These are phyloP conservation scores for Paratrypauchen microcephalus DNA, from an alignment of 2,797 vertebrate species.

Conservation along the genomic window DNA sequence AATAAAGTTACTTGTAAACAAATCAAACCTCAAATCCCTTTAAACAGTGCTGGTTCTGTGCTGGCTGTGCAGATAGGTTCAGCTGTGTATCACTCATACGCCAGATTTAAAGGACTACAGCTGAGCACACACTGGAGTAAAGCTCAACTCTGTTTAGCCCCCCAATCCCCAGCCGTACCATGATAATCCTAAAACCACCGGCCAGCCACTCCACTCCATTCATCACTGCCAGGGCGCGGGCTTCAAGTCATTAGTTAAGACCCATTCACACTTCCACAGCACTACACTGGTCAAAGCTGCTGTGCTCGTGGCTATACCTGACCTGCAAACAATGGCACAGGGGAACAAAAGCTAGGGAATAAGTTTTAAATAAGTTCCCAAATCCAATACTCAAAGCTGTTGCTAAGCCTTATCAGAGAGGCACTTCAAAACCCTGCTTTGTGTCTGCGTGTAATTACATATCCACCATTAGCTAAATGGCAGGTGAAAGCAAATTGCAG, in stretches of 20 bases:
- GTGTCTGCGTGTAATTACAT: conserved; percentile 56
- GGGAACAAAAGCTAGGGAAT: conserved; percentile 4
- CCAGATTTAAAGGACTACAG: conserved; percentile 6
- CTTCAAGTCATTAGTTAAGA: conserved; percentile 59
- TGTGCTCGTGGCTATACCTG: not conserved
- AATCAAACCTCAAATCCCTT: not conserved
- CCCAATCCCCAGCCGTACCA: conserved; percentile 26
- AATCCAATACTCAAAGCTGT: not conserved
- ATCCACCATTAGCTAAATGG: conserved; percentile 45
- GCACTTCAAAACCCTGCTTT: conserved; percentile 17
- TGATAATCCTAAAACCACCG: conserved; percentile 59
- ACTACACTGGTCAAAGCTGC: conserved; percentile 6
- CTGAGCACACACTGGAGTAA: conserved; percentile 39
- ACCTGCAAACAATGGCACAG: conserved; percentile 15
- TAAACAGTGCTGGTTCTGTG: not conserved
- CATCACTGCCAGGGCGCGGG: conserved; percentile 64
- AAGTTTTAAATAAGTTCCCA: conserved; percentile 13
- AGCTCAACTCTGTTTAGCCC: conserved; percentile 38
- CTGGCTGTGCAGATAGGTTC: conserved; percentile 19
- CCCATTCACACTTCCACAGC: conserved; percentile 28
- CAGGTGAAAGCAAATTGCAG: conserved; percentile 41
- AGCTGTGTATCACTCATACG: conserved; percentile 14
- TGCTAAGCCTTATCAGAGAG: conserved; percentile 6
- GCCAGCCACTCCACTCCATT: conserved; percentile 43
- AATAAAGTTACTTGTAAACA: conserved; percentile 12